Conservation (phyloP, 2,113 vertebrate species). For the Apeltes quadracus region DNA sequence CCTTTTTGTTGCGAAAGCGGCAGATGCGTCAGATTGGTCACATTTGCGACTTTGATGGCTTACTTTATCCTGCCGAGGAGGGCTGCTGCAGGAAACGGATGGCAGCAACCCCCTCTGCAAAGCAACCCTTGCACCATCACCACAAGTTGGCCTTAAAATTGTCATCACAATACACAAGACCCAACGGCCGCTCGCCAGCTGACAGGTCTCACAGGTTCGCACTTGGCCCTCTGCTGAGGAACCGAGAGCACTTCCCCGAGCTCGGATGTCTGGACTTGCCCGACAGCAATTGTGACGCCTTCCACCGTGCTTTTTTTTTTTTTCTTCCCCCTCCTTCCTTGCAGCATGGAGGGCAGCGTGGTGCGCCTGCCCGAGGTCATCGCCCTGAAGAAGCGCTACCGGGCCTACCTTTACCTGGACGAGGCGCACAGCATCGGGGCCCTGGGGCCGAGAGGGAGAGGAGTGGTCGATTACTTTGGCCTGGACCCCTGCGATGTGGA, state of each 20-base stretch:
- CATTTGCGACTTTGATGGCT: not conserved
- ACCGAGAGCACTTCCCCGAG: not conserved
- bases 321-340: constrained; percentile 40
- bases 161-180: not conserved
- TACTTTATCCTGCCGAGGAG: not conserved
- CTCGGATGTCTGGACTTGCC: not conserved
- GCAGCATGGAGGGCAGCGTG: constrained; percentile 97
- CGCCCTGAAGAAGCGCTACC: constrained; percentile 94
- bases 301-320: not conserved
- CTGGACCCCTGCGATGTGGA: constrained; percentile 90
- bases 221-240: not conserved
- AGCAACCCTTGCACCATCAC: not conserved
- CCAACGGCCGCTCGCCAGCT: not conserved
- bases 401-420: constrained; percentile 94
- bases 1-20: not conserved
- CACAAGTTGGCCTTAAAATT: not conserved
- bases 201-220: not conserved
- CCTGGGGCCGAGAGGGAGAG: constrained; percentile 87
- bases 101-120: not conserved
- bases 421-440: constrained; percentile 97
- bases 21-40: not conserved
- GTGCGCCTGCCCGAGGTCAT: constrained; percentile 94
- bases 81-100: not conserved
- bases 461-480: constrained; percentile 94
- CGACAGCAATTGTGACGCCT: not conserved